Evolutionary conservation across 2,113 vertebrate genomes (phyloP), one percentile per base, ranked within the genome.

Genomic region (Colistium nudipinnis): DNA sequence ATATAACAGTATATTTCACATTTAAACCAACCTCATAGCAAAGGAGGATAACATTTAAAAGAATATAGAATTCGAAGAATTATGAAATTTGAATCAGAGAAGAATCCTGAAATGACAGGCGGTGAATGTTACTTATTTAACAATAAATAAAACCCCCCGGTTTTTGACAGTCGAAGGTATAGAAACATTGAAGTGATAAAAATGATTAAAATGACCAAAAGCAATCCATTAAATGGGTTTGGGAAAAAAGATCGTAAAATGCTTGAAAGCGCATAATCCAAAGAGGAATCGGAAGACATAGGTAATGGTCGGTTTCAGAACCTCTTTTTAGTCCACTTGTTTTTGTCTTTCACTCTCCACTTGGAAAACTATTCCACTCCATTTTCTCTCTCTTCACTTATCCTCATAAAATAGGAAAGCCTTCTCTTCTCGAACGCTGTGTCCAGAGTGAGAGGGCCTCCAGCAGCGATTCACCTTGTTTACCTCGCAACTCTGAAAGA

Each of bases 321-420:
- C 4, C 4, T 45, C 10, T 54, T 44, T 19, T 36, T 68, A n/a
- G 51, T 45, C 17, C 22, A 22, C 13, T 48, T 14, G 11, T 61
- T 19, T 20, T 44, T 36, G 38, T 62, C 9, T 20, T 53, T 43
- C 4, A 62, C 27, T 52, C 31, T 43, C 7, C 17, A 11, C 22
- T 12, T 44, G 22, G 17, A 12, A 51, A 53, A 27, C 17, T 45
- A n/a, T 28, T 63, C 53, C 17, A 31, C 31, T 73, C 17, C 11
- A 16, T 22, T 53, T 64, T 43, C 7, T 6, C 22, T 48, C 16
- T 27, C 7, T 33, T 55, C 14, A 25, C 41, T 60, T 17, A n/a
- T 36, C 45, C 20, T 53, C 27, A 67, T 70, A 1, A 78, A 56
- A 57, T 12, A 41, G 12, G 57, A 30, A 78, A 51, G 1, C 30